Conservation (phyloP, 2,113 vertebrate genomes). For the Hylia prasina region DNA sequence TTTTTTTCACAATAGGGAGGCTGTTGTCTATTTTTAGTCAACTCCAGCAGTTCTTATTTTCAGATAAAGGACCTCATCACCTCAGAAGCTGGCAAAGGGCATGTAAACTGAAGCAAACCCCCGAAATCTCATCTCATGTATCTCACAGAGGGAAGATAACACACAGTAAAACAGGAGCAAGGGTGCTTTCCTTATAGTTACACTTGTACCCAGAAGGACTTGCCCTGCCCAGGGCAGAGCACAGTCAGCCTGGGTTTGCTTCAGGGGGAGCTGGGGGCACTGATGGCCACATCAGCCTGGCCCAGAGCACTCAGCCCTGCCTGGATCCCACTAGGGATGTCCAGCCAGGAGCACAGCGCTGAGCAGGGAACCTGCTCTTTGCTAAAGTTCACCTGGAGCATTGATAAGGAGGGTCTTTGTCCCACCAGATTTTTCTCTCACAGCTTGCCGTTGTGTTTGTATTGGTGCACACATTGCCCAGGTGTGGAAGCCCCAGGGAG, state of each 20-base stretch:
- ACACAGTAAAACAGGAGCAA: background rate
- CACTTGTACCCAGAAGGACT: background rate
- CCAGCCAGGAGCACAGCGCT: rapidly evolving
- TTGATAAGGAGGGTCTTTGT: background rate
- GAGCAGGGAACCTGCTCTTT: background rate
- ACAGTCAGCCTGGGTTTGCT: rapidly evolving
- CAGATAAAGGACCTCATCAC: background rate
- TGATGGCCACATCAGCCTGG: background rate
- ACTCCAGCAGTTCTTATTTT: background rate
- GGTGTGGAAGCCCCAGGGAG: background rate
- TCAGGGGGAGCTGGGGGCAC: background rate
- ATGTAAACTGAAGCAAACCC: background rate
- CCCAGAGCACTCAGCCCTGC: background rate
- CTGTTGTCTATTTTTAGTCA: background rate
- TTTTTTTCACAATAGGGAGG: background rate
- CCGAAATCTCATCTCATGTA: background rate
- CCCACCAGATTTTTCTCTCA: background rate
- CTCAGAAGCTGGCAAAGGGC: background rate
- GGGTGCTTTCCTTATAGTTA: background rate
- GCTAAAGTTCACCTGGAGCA: background rate
- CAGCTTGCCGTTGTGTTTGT: rapidly evolving
- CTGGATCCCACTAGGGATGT: rapidly evolving
- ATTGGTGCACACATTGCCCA: background rate
- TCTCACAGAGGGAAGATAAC: background rate
- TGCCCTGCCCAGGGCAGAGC: background rate